Conservation (phyloP, 2,113 vertebrate species). For the Coturnix japonica region DNA sequence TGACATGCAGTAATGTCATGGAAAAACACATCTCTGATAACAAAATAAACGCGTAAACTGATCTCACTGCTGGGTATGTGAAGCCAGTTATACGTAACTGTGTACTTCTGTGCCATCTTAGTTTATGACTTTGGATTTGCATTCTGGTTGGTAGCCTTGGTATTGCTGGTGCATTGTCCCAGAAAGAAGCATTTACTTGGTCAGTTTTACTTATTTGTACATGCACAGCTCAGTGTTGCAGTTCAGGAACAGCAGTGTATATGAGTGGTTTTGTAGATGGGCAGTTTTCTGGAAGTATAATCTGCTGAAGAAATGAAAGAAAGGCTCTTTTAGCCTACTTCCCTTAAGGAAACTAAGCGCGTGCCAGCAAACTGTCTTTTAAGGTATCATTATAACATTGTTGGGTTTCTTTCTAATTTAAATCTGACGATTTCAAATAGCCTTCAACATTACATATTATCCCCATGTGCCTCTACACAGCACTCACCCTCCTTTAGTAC, state of each 20-base stretch:
- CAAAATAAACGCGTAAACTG: neutral
- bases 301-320: neutral
- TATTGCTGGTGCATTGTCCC: neutral
- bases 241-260: conserved; percentile 41
- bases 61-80: neutral
- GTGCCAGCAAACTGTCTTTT: neutral
- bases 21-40: neutral
- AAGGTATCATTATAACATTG: neutral
- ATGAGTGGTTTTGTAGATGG: conserved; percentile 4
- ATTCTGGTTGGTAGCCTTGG: neutral
- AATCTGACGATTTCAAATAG: neutral
- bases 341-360: neutral
- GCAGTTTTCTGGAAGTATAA: neutral
- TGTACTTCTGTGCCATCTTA: neutral
- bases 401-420: neutral
- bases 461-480: neutral
- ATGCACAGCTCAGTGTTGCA: neutral
- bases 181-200: neutral
- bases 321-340: neutral
- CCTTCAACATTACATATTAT: neutral
- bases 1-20: neutral
- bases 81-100: neutral
- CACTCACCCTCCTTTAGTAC: rapidly evolving
- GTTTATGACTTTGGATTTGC: neutral
- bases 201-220: neutral